Base-by-base conservation (phyloP, 2,797 vertebrate species). In the Falco rusticolus region DNA sequence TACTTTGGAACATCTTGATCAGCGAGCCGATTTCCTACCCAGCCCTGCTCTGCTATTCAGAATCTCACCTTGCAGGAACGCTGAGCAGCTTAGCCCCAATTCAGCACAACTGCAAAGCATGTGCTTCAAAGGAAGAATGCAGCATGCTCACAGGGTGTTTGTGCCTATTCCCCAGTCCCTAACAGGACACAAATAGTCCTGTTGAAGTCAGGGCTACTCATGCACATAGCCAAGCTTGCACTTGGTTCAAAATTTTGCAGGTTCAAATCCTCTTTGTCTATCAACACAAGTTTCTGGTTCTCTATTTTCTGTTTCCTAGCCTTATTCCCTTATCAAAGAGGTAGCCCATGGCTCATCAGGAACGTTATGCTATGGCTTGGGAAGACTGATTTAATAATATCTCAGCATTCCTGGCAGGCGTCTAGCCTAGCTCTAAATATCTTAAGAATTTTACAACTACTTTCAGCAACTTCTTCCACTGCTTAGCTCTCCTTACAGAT, bases 1-100 rank as follows among this genome's bases (percentile, higher is more conserved):
- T 2, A 59, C 65, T 90, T 78, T 65, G 70, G 87, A 93, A 94
- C 80, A 94, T 75, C 72, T 86, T 94, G 47, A 94, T 94, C 82
- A 75, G 69, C 1, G 6, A 86, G 34, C 57, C 68, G 2, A 10
- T 74, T 96, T 93, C 82, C 65, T 47, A 57, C 75, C 65, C 29
- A 34, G 51, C 24, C 13, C 50, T 16, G 45, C 48, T 70, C 33
- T 87, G 66, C 76, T 63, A 3, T 53, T 85, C 56, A 64, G 51
- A 48, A 54, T 71, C 76, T 41, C 50, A 57, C 65, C 71, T 48
- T 43, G 43, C 83, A 70, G 60, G 59, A 81, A 78, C 24, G 69
- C 88, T 61, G 50, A 84, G 69, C 76, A 84, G 41, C 13, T 65
- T 1, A 69, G 25, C 28, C 39, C 22, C 43, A 65, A 0, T 41